These are phyloP conservation scores for Physeter macrocephalus DNA, from an alignment of 2,113 vertebrate species.

Conservation along the genomic window DNA sequence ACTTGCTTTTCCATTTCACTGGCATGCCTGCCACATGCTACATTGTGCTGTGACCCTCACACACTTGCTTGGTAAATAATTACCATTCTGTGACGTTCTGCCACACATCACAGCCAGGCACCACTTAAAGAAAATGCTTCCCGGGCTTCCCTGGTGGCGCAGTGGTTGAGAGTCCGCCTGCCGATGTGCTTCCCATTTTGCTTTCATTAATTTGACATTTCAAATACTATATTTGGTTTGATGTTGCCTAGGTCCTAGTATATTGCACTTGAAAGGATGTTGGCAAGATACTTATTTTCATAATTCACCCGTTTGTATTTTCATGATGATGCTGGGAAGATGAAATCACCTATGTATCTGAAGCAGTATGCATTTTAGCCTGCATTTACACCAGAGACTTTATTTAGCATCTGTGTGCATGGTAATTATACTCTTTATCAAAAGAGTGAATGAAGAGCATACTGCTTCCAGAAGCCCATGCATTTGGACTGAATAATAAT, in stretches of 20 bases:
- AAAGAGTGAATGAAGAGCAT: background rate
- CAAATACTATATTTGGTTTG: background rate
- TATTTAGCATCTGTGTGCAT: background rate
- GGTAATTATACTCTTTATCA: background rate
- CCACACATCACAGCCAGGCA: background rate
- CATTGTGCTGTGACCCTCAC: background rate
- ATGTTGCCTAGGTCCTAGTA: background rate
- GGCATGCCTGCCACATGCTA: background rate
- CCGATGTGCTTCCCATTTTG: background rate
- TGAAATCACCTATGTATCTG: background rate
- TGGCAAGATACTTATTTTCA: background rate
- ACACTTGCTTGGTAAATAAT: constrained; percentile 7
- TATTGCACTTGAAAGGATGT: background rate
- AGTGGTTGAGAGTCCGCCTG: no score
- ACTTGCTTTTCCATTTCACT: background rate
- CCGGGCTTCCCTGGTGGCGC: no score
- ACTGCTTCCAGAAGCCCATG: background rate
- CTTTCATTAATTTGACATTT: background rate
- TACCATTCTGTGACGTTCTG: background rate
- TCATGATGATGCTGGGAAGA: background rate
- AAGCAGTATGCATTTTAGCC: background rate
- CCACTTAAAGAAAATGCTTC: constrained; percentile 31
- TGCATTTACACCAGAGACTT: background rate
- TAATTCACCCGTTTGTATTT: background rate
- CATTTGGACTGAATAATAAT: background rate